Conservation (phyloP, 2,888 invertebrate species). For the Agriopis marginaria region DNA sequence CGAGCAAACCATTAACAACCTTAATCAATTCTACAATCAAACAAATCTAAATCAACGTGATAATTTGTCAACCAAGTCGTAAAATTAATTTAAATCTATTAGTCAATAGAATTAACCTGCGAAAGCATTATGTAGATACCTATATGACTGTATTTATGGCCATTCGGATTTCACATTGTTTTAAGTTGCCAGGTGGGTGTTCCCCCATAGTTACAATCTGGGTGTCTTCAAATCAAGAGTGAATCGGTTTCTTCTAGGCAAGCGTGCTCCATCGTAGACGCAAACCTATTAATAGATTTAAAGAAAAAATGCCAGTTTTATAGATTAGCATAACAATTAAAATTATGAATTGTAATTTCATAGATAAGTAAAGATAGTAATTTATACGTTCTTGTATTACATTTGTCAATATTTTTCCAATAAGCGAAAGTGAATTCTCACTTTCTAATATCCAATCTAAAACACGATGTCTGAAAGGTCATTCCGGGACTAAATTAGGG, state of each 20-base stretch:
- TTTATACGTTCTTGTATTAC: neutral
- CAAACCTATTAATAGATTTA: no score
- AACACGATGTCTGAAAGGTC: constrained; percentile 47
- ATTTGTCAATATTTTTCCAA: constrained; percentile 24
- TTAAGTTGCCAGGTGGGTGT: neutral
- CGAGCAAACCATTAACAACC: constrained; percentile 30
- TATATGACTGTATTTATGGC: neutral
- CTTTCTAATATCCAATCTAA: constrained; percentile 63
- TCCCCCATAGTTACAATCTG: no score
- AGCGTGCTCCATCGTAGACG: no score
- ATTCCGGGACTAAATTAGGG: constrained; percentile 12
- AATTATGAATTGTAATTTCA: neutral
- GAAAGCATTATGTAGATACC: constrained; percentile 14
- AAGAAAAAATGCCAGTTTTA: neutral
- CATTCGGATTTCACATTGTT: constrained; percentile 3
- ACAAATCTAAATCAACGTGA: constrained; percentile 38
- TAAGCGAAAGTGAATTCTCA: constrained; percentile 71
- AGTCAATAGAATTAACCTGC: constrained; percentile 22
- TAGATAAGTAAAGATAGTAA: constrained; percentile 1
- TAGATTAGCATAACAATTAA: neutral
- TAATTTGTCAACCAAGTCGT: constrained; percentile 40
- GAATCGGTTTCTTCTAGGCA: no score
- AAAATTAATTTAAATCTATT: constrained; percentile 32
- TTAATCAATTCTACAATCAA: constrained; percentile 33
- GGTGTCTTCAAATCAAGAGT: no score